Conservation (phyloP, 2,113 vertebrate species). For the Narcine bancroftii region DNA sequence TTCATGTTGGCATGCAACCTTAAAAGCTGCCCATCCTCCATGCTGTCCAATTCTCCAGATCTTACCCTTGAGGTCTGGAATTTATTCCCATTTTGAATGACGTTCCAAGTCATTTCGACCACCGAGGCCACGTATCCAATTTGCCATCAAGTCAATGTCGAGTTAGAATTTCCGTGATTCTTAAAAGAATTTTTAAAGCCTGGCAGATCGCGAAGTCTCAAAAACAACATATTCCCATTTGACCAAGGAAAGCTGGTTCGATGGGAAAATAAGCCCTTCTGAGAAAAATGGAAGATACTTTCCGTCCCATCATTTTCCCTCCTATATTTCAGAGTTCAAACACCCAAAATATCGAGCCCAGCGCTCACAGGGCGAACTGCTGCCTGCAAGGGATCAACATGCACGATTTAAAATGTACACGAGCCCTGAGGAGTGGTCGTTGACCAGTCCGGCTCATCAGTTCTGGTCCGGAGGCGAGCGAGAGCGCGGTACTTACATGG, state of each 20-base stretch:
- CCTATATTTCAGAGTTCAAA: slow-evolving; percentile 1
- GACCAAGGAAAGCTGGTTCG: not conserved
- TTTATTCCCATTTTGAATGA: slow-evolving; percentile 12
- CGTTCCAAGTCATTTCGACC: not conserved
- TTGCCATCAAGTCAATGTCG: too few relatives aligned
- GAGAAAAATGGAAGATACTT: not conserved
- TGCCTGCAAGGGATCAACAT: not conserved
- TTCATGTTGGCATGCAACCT: not conserved
- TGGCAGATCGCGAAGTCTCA: too few relatives aligned
- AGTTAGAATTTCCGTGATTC: not conserved
- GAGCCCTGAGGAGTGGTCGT: too few relatives aligned
- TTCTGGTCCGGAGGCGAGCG: not conserved
- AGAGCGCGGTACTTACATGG: slow-evolving; percentile 75
- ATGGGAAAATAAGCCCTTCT: not conserved
- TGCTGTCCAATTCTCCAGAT: not conserved
- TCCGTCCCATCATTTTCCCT: not conserved
- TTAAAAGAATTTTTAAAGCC: not conserved
- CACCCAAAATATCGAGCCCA: not conserved
- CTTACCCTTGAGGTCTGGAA: not conserved
- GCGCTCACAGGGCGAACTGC: not conserved
- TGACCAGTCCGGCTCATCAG: not conserved
- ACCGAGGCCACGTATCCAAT: not conserved
- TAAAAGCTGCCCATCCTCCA: not conserved
- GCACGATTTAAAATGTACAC: too few relatives aligned
- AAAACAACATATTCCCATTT: not conserved